Conservation (phyloP, 2,113 vertebrate genomes). For the Cyprinus carpio region DNA sequence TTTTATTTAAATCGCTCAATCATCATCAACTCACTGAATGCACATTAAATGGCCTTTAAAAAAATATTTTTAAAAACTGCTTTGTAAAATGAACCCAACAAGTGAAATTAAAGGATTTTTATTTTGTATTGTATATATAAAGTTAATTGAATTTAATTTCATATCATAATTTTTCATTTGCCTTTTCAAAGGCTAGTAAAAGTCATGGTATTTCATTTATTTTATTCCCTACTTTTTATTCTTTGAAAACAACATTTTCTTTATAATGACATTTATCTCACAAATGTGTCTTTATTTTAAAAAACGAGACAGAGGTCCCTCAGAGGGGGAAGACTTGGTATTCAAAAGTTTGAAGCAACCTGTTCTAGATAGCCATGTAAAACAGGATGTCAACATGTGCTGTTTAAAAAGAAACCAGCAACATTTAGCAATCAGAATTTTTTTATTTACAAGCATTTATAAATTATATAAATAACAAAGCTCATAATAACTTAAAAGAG, state of each 20-base stretch:
- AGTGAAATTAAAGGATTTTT: neutral
- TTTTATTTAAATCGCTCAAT: neutral
- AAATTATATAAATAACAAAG: conserved; percentile 62
- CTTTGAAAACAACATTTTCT: neutral
- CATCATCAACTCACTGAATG: neutral
- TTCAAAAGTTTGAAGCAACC: neutral
- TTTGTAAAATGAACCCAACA: neutral
- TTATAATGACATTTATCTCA: neutral
- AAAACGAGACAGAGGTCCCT: neutral
- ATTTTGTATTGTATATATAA: neutral
- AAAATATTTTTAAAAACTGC: neutral
- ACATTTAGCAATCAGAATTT: conserved; percentile 56
- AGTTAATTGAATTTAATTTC: neutral
- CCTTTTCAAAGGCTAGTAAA: neutral
- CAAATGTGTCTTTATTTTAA: neutral
- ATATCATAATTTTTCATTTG: neutral
- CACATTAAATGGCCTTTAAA: neutral
- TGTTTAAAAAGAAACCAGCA: conserved; percentile 31
- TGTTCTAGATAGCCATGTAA: neutral
- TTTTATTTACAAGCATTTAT: conserved; percentile 58
- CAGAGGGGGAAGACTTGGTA: neutral
- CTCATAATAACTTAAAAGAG: conserved; percentile 51
- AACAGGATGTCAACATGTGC: neutral
- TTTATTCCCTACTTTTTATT: neutral
- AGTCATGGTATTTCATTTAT: neutral